Evolutionary conservation across 2,888 invertebrate species (phyloP).

Genomic region (Herminia tarsipennalis): DNA sequence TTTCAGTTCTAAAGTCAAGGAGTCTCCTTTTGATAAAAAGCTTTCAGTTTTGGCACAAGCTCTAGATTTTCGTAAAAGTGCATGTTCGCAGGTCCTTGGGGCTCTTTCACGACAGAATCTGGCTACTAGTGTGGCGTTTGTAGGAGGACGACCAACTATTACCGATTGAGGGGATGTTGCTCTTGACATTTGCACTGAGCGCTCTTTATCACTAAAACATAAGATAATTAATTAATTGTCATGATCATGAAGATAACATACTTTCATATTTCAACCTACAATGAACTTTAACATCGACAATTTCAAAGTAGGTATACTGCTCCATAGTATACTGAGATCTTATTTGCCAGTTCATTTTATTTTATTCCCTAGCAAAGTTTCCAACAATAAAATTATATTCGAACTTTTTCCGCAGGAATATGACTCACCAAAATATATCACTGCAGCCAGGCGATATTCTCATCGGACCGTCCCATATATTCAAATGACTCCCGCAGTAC

Average conservation of each 20-base stretch:
- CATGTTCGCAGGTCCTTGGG: conserved; percentile 93
- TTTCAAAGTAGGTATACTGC: too few relatives aligned
- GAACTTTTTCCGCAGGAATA: neutral
- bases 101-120: conserved; percentile 93
- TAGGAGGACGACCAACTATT: conserved; percentile 85
- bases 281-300: too few relatives aligned
- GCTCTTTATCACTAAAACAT: conserved; percentile 80
- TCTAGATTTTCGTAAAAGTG: conserved; percentile 88
- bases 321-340: too few relatives aligned
- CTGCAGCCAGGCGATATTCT: conserved; percentile 91
- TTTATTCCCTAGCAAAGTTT: too few relatives aligned
- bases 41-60: conserved; percentile 93
- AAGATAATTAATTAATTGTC: too few relatives aligned
- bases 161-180: conserved; percentile 80
- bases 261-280: too few relatives aligned
- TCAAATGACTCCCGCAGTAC: conserved; percentile 93
- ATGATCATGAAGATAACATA: too few relatives aligned
- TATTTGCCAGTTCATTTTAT: too few relatives aligned
- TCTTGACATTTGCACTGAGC: conserved; percentile 79
- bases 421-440: conserved; percentile 91
- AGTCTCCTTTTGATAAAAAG: conserved; percentile 92
- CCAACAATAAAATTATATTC: neutral
- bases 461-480: conserved; percentile 95
- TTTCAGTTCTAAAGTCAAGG: conserved; percentile 91
- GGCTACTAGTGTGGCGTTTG: conserved; percentile 92